A percentile compares a stretch with the other conserved stretches of the same genome.
These are phyloP conservation scores for Chrysochloris asiatica DNA, from an alignment of 2,113 vertebrate genomes.

Conservation along the genomic window DNA sequence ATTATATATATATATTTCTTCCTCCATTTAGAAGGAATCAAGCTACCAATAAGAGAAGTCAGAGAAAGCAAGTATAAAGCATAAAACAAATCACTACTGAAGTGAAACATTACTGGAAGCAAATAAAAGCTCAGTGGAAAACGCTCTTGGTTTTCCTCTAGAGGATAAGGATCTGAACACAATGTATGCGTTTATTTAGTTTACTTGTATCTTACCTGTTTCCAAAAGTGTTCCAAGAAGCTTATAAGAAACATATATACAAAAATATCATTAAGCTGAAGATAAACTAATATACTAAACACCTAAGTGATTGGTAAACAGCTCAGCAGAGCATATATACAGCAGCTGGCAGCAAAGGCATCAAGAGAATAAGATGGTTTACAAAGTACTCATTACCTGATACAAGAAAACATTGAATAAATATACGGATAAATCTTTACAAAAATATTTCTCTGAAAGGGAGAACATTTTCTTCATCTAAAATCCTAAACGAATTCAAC, in stretches of 20 bases:
- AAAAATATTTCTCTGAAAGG: constrained; percentile 4
- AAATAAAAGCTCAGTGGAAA: not conserved
- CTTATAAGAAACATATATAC: not conserved
- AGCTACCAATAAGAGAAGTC: not conserved
- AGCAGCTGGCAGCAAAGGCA: not conserved
- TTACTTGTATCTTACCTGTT: constrained; percentile 7
- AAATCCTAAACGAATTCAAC: constrained; percentile 22
- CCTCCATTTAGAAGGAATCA: constrained; percentile 12
- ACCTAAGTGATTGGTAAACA: not conserved
- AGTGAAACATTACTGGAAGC: constrained; percentile 18
- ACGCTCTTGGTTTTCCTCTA: not conserved
- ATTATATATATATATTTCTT: too few species aligned
- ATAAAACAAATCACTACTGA: constrained; percentile 8
- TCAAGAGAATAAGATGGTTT: not conserved
- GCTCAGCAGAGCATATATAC: not conserved
- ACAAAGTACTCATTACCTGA: constrained; percentile 20
- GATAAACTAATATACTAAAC: constrained; percentile 1
- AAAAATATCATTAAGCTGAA: not conserved
- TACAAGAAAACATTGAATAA: not conserved
- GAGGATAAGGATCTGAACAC: not conserved
- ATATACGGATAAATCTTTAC: not conserved
- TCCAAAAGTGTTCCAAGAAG: not conserved
- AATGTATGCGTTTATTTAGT: not conserved
- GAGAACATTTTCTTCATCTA: constrained; percentile 3
- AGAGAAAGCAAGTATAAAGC: constrained; percentile 13